Conservation (phyloP, 2,113 vertebrate species). For the Gymnocephalus cernua region DNA sequence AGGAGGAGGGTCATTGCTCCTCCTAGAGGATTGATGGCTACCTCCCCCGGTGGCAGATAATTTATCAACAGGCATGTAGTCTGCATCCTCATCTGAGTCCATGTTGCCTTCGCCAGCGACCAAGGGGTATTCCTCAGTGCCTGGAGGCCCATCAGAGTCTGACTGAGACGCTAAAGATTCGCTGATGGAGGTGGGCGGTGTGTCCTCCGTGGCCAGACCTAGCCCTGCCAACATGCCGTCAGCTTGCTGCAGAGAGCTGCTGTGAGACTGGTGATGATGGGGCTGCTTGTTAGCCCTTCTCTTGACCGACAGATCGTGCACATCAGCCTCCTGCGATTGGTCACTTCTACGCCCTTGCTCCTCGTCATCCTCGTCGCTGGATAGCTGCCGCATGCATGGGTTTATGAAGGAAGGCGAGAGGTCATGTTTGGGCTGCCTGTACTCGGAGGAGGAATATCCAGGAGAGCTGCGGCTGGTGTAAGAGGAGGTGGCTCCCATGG, state of each 20-base stretch:
- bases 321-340: constrained; percentile 81
- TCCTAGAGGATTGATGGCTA: constrained; percentile 84
- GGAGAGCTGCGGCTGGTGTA: constrained; percentile 77
- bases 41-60: constrained; percentile 73
- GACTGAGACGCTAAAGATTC: constrained; percentile 95
- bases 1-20: constrained; percentile 90
- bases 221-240: constrained; percentile 72
- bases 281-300: constrained; percentile 85
- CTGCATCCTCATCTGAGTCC: constrained; percentile 95
- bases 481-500: constrained; percentile 77
- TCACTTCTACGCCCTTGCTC: constrained; percentile 81
- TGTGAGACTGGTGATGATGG: constrained; percentile 82
- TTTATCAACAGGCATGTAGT: constrained; percentile 95
- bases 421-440: constrained; percentile 89
- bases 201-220: constrained; percentile 88
- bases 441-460: constrained; percentile 86
- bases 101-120: constrained; percentile 88
- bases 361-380: constrained; percentile 90
- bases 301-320: constrained; percentile 84
- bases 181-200: constrained; percentile 94
- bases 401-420: constrained; percentile 97
- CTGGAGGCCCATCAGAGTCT: constrained; percentile 92
- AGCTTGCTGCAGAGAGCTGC: constrained; percentile 69
- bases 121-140: constrained; percentile 93
- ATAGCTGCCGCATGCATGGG: constrained; percentile 88